Evolutionary conservation across 2,888 invertebrate genomes (phyloP).

Genomic region (Cheilosia scutellata): DNA sequence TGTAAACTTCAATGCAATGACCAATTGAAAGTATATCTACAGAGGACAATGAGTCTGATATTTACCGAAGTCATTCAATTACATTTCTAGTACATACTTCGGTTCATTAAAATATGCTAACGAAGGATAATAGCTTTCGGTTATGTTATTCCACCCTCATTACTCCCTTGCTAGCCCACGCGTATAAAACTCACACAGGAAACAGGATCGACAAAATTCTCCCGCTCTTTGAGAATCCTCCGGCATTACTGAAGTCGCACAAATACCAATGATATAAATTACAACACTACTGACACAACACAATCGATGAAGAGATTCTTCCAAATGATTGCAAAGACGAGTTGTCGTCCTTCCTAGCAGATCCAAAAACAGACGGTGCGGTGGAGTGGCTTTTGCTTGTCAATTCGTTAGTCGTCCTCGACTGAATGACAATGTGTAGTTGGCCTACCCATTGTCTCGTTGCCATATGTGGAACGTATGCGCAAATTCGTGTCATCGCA

Average conservation of each 20-base stretch:
- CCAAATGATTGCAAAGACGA: slow-evolving; percentile 52
- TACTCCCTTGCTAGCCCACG: not conserved
- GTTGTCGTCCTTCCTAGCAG: not conserved
- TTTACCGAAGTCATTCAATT: slow-evolving; percentile 9
- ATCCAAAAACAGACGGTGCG: not conserved
- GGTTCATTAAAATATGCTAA: slow-evolving; percentile 25
- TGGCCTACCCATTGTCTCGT: slow-evolving; percentile 1
- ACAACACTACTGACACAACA: slow-evolving; percentile 11
- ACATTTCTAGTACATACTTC: not conserved
- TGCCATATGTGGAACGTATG: slow-evolving; percentile 3
- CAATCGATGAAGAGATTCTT: slow-evolving; percentile 51
- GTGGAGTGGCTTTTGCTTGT: slow-evolving; percentile 9
- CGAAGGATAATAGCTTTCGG: slow-evolving; percentile 34
- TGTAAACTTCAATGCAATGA: not conserved
- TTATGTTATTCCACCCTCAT: slow-evolving; percentile 17
- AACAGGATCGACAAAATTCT: not conserved
- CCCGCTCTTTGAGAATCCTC: not conserved
- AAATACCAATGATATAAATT: slow-evolving; percentile 36
- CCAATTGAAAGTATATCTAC: not conserved
- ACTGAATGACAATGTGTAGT: slow-evolving; percentile 11
- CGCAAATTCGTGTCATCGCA: slow-evolving; percentile 3
- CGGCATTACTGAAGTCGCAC: not conserved
- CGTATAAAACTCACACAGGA: not conserved
- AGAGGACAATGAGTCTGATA: not conserved
- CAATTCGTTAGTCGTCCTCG: slow-evolving; percentile 48